A percentile compares a stretch with the other conserved stretches of the same genome.
These are phyloP conservation scores for Cyprinodon diabolis DNA, from an alignment of 2,797 vertebrate genomes.

Conservation along the genomic window DNA sequence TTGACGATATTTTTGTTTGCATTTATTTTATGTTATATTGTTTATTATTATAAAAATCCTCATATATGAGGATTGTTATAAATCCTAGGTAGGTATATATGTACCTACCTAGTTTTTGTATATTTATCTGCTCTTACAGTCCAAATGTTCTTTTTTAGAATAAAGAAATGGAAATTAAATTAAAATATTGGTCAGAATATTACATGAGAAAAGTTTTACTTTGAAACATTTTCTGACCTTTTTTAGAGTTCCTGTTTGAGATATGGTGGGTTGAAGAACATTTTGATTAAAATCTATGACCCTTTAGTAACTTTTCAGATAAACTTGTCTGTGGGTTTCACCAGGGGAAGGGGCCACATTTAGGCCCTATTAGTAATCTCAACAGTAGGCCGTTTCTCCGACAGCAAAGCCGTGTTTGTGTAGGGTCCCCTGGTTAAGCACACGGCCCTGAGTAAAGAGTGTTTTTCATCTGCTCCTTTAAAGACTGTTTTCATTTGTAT, in stretches of 20 bases:
- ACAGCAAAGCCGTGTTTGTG: conserved; percentile 52
- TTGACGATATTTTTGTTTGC: conserved; percentile 35
- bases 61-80: too few species aligned
- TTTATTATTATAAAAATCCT: neutral
- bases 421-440: conserved; percentile 59
- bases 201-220: too few species aligned
- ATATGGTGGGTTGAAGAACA: too few species aligned
- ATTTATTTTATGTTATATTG: conserved; percentile 6
- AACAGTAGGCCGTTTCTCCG: conserved; percentile 55
- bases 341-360: conserved; percentile 29
- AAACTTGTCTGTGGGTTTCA: conserved; percentile 8
- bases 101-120: too few species aligned
- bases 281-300: too few species aligned
- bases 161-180: too few species aligned
- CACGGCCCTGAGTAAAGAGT: conserved; percentile 62
- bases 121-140: too few species aligned
- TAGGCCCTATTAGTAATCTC: conserved; percentile 44
- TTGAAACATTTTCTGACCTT: too few species aligned
- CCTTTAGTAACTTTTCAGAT: neutral
- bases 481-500: conserved; percentile 73
- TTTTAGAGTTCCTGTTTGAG: too few species aligned
- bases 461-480: conserved; percentile 65
- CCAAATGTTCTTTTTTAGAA: too few species aligned
- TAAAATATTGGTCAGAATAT: too few species aligned
- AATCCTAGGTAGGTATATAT: too few species aligned